These are phyloP conservation scores for Gasterosteus aculeatus DNA, from an alignment of 2,113 vertebrate genomes.

Conservation along the genomic window DNA sequence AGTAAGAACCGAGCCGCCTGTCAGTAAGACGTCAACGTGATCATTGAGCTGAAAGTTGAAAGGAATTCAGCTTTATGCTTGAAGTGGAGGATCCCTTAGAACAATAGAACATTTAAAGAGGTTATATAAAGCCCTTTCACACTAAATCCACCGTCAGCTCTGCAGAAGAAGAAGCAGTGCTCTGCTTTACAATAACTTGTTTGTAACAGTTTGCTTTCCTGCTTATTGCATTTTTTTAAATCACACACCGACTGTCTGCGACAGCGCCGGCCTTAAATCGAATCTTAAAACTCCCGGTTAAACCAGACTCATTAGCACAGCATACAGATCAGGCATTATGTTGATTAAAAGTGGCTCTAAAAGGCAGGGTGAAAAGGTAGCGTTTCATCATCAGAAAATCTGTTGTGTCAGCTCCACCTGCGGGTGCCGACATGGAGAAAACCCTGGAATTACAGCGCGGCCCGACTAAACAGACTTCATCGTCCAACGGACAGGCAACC, in stretches of 20 bases:
- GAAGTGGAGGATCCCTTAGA: not conserved
- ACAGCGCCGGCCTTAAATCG: not conserved
- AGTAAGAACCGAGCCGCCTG: not conserved
- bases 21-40: not conserved
- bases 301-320: constrained; percentile 22
- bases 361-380: constrained; percentile 26
- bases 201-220: not conserved
- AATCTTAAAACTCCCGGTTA: not conserved
- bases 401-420: constrained; percentile 38
- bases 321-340: constrained; percentile 24
- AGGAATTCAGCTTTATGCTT: not conserved
- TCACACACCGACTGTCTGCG: not conserved
- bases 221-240: not conserved
- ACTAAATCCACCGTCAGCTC: not conserved
- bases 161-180: not conserved
- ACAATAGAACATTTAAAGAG: not conserved
- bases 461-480: constrained; percentile 43
- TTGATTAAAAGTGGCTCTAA: constrained; percentile 40
- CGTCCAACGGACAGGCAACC: constrained; percentile 41
- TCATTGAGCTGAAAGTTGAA: not conserved
- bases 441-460: constrained; percentile 15
- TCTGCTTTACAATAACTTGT: not conserved
- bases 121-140: not conserved
- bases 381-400: constrained; percentile 42
- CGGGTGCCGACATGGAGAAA: constrained; percentile 14